These are phyloP conservation scores for Ispidina lecontei DNA, from an alignment of 2,797 vertebrate species.

Conservation along the genomic window DNA sequence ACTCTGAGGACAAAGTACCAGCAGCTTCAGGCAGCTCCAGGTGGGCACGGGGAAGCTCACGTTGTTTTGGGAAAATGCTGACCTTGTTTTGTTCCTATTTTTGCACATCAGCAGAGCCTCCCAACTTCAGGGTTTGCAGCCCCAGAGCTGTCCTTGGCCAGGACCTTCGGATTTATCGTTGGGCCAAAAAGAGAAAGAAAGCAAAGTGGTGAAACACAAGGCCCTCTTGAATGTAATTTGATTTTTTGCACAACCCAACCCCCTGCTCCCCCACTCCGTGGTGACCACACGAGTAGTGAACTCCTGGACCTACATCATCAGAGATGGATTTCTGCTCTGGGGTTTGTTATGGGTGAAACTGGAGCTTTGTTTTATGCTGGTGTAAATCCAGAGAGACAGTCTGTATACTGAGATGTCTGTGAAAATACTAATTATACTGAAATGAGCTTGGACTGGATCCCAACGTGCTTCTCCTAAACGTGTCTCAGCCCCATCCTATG, in stretches of 20 bases:
- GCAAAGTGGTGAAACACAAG: background rate
- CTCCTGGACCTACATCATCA: rapidly evolving
- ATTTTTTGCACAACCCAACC: background rate
- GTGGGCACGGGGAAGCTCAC: background rate
- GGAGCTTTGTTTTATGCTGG: background rate
- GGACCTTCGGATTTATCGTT: background rate
- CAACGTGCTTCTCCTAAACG: background rate
- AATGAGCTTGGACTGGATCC: background rate
- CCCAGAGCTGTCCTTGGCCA: background rate
- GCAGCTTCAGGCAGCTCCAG: background rate
- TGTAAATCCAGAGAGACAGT: background rate
- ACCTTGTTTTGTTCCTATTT: background rate
- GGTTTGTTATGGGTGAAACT: background rate
- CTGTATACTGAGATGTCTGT: background rate
- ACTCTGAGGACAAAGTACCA: background rate
- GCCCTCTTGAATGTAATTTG: background rate
- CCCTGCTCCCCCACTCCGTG: background rate
- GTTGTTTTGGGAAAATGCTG: background rate
- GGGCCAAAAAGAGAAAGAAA: background rate
- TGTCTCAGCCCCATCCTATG: background rate
- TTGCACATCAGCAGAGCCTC: background rate
- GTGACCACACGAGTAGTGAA: rapidly evolving
- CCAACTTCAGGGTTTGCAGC: background rate
- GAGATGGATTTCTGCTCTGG: background rate
- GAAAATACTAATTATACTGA: background rate